Evolutionary conservation across 2,113 vertebrate species (phyloP).

Genomic region (Lasiurus cinereus): DNA sequence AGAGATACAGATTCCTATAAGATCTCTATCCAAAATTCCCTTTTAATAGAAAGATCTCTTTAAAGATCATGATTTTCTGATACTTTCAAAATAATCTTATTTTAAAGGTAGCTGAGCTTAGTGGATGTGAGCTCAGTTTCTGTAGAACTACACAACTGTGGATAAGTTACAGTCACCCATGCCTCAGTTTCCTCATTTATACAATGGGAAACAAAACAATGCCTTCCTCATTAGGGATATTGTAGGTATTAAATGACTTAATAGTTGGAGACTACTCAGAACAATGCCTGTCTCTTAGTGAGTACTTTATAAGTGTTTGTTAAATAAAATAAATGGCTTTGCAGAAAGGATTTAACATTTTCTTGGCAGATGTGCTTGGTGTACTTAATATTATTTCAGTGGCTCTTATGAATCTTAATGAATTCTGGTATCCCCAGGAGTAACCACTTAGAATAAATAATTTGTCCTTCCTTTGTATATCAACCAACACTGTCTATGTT

Average conservation of each 20-base stretch:
- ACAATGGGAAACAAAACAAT: background rate
- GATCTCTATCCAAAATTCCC: background rate
- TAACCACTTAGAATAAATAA: constrained; percentile 72
- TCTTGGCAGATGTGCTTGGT: constrained; percentile 73
- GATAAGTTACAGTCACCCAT: rapidly evolving
- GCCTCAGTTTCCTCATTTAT: background rate
- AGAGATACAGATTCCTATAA: background rate
- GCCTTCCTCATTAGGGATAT: background rate
- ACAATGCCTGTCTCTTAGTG: constrained; percentile 9
- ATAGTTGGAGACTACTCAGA: constrained; percentile 23
- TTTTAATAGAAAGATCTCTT: background rate
- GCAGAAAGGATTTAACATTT: constrained; percentile 60
- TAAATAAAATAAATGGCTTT: constrained; percentile 63
- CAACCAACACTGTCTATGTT: background rate
- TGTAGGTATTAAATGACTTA: background rate
- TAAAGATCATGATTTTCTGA: background rate
- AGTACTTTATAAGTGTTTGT: constrained; percentile 62
- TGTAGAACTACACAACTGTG: rapidly evolving
- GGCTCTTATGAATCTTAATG: constrained; percentile 77
- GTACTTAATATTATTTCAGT: constrained; percentile 67
- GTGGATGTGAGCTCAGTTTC: no score
- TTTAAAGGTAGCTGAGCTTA: background rate
- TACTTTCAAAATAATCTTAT: background rate
- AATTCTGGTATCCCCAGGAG: constrained; percentile 71
- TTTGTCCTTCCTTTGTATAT: constrained; percentile 68